These are phyloP conservation scores for Mesochorus sp. DNA, from an alignment of 2,888 invertebrate species.

Conservation along the genomic window DNA sequence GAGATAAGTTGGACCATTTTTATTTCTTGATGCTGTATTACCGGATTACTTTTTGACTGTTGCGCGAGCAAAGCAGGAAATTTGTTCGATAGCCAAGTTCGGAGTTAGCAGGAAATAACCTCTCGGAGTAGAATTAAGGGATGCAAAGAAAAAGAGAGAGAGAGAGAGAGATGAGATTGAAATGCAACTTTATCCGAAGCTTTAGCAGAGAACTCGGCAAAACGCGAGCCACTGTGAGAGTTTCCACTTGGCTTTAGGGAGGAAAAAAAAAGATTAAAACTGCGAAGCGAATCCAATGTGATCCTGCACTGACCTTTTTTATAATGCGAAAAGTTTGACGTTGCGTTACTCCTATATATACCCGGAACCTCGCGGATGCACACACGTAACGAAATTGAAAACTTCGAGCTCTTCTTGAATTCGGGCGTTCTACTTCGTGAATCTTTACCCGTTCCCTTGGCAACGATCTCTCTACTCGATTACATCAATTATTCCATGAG, in stretches of 20 bases:
- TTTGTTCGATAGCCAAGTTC: conserved; percentile 16
- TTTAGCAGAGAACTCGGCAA: conserved; percentile 57
- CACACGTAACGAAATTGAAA: conserved; percentile 30
- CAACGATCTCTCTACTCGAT: not conserved
- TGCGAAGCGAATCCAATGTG: conserved; percentile 69
- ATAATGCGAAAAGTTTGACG: conserved; percentile 34
- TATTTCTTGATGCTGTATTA: conserved; percentile 3
- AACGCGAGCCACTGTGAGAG: conserved; percentile 72
- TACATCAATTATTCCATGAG: not conserved
- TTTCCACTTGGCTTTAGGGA: conserved; percentile 70
- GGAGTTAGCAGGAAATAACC: conserved; percentile 8
- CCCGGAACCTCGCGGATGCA: conserved; percentile 29
- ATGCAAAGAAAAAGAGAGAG: conserved; percentile 34
- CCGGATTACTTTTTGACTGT: conserved; percentile 13
- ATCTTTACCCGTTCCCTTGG: not conserved
- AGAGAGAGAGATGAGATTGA: conserved; percentile 73
- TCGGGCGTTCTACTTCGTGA: too few species aligned
- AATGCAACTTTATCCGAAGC: conserved; percentile 76
- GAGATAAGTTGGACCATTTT: too few species aligned
- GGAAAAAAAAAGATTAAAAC: conserved; percentile 80
- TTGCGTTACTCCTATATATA: too few species aligned
- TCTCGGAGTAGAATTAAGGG: not conserved
- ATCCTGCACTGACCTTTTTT: conserved; percentile 26
- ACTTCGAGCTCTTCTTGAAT: conserved; percentile 19
- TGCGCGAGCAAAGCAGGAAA: conserved; percentile 6